phyloP scores from a whole-genome alignment of 1,140 invertebrate genomes.

The Akabosia matsudoensis region DNA sequence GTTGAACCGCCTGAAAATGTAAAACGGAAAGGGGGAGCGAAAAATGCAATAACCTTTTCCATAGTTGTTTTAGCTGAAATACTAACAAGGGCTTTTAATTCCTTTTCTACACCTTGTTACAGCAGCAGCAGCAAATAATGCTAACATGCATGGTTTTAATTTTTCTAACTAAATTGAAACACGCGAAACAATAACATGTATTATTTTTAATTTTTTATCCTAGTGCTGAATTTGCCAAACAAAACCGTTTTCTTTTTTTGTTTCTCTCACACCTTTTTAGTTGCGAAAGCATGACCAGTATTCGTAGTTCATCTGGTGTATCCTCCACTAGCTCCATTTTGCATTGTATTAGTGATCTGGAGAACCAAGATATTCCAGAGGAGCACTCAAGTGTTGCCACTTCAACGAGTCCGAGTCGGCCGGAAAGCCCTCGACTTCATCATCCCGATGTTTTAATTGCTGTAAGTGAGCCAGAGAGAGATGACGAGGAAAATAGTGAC shows the following conservation, averaged over 20 bases:
- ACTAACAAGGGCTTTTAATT: background rate
- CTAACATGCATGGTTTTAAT: background rate
- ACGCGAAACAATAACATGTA: background rate
- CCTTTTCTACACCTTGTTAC: background rate
- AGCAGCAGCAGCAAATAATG: background rate
- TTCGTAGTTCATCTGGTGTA: constrained; percentile 47
- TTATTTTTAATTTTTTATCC: background rate
- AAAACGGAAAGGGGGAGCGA: too few relatives aligned
- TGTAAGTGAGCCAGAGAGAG: constrained; percentile 38
- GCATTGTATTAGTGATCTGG: constrained; percentile 44
- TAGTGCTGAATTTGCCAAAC: constrained; percentile 22
- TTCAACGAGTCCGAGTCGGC: constrained; percentile 30
- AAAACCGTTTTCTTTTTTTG: constrained; percentile 31
- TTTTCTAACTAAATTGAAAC: background rate
- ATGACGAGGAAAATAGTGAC: constrained; percentile 15
- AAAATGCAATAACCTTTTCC: too few relatives aligned
- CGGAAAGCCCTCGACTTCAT: constrained; percentile 27
- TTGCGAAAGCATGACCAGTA: constrained; percentile 47
- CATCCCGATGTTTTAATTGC: constrained; percentile 40
- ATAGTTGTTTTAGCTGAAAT: too few relatives aligned
- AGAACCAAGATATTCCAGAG: constrained; percentile 40
- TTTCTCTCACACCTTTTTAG: constrained; percentile 38
- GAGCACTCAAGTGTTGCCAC: constrained; percentile 31
- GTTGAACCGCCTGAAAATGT: too few relatives aligned
- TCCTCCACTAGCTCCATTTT: constrained; percentile 46